Conservation (phyloP, 1,140 invertebrate species). For the Cyrtorhinus lividipennis region DNA sequence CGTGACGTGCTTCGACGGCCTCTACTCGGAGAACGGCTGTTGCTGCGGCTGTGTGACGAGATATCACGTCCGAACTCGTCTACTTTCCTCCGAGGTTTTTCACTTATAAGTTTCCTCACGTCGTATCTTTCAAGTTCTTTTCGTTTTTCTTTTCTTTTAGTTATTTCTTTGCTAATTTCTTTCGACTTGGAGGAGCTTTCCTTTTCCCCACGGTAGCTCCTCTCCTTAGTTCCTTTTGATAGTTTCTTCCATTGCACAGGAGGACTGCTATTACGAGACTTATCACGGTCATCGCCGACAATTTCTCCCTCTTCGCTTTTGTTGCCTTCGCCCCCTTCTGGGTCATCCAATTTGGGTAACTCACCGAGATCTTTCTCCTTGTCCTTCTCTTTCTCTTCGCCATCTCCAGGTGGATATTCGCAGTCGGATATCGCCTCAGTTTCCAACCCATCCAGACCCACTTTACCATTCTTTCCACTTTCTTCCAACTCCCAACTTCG, state of each 20-base stretch:
- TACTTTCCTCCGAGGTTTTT: conserved; percentile 48
- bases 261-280: too few relatives aligned
- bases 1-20: not conserved
- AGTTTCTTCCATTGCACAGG: conserved; percentile 60
- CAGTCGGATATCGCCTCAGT: conserved; percentile 54
- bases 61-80: conserved; percentile 68
- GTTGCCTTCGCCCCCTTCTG: not conserved
- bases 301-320: conserved; percentile 41
- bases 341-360: conserved; percentile 1
- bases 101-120: conserved; percentile 57
- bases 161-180: conserved; percentile 30
- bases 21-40: conserved; percentile 24
- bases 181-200: conserved; percentile 31
- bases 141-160: conserved; percentile 49
- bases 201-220: conserved; percentile 61
- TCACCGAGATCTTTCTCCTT: not conserved
- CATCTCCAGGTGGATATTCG: conserved; percentile 25
- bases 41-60: conserved; percentile 32
- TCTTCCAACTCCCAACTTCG: conserved; percentile 21
- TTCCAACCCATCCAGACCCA: conserved; percentile 42
- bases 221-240: conserved; percentile 59
- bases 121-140: conserved; percentile 69
- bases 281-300: conserved; percentile 26
- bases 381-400: not conserved
- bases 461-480: conserved; percentile 6